Conservation (phyloP, 2,797 vertebrate genomes). For the Gymnothorax javanicus region DNA sequence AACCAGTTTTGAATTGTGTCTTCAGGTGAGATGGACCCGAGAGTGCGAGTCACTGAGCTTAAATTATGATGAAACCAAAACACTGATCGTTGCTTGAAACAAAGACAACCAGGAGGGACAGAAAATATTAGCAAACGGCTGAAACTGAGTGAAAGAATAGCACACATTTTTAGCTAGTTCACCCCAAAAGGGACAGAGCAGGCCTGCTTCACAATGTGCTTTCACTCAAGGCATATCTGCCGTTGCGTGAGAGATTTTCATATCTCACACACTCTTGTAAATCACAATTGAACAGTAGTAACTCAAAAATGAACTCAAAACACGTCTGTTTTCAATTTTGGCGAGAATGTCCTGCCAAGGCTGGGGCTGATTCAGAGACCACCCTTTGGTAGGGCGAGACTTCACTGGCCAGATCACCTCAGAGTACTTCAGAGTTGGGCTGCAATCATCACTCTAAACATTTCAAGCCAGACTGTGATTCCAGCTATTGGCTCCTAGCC, state of each 20-base stretch:
- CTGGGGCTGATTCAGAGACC: constrained; percentile 81
- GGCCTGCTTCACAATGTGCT: constrained; percentile 77
- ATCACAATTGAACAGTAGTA: constrained; percentile 88
- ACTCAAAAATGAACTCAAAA: constrained; percentile 85
- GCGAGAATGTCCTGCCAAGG: constrained; percentile 77
- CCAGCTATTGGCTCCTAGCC: constrained; percentile 50
- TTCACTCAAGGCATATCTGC: constrained; percentile 78
- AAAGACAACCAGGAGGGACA: constrained; percentile 53
- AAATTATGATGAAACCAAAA: constrained; percentile 47
- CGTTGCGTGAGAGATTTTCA: constrained; percentile 86
- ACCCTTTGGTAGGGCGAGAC: constrained; percentile 74
- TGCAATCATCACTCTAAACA: constrained; percentile 52
- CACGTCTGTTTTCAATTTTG: constrained; percentile 89
- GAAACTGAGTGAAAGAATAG: constrained; percentile 60
- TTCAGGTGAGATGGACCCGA: neutral
- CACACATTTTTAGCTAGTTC: constrained; percentile 62
- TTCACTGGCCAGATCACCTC: constrained; percentile 78
- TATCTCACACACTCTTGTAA: constrained; percentile 85
- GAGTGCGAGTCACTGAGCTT: constrained; percentile 23
- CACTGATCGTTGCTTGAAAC: constrained; percentile 49
- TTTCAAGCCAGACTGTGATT: constrained; percentile 46
- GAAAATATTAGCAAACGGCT: constrained; percentile 60
- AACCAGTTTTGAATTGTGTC: neutral
- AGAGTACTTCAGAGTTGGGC: constrained; percentile 52
- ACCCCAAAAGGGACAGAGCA: constrained; percentile 60